These are phyloP conservation scores for Eulemur rufifrons DNA, from an alignment of 2,113 vertebrate species.

Conservation along the genomic window DNA sequence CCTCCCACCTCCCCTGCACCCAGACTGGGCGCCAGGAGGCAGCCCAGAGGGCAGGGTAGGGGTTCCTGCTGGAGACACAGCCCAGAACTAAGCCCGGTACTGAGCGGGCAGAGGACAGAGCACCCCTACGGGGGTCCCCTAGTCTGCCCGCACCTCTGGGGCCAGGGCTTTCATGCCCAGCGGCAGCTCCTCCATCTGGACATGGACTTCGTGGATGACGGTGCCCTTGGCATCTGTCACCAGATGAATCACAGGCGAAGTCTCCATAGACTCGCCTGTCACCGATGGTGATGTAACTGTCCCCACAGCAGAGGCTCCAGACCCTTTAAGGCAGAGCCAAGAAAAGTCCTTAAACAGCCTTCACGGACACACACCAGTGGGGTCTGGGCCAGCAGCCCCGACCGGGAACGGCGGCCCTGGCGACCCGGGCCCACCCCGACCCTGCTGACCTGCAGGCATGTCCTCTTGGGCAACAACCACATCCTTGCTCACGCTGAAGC, in stretches of 20 bases:
- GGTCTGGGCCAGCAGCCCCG: not conserved
- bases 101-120: not conserved
- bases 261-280: conserved; percentile 79
- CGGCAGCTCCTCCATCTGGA: conserved; percentile 91
- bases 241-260: conserved; percentile 89
- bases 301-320: conserved; percentile 76
- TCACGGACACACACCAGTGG: not conserved
- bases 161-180: conserved; percentile 78
- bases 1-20: not conserved
- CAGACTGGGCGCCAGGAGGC: not conserved
- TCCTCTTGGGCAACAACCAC: conserved; percentile 90
- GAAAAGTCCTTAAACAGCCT: not conserved
- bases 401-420: not conserved
- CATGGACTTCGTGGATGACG: conserved; percentile 92
- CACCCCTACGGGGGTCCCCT: not conserved
- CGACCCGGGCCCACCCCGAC: not conserved
- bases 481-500: conserved; percentile 93
- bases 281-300: not conserved
- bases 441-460: conserved; percentile 86
- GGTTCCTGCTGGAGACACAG: not conserved
- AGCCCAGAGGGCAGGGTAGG: not conserved
- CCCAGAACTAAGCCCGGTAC: not conserved
- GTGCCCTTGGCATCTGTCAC: conserved; percentile 92
- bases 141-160: conserved; percentile 70
- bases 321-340: conserved; percentile 79